These are phyloP conservation scores for Globia sparganii DNA, from an alignment of 2,888 invertebrate species.

Conservation along the genomic window DNA sequence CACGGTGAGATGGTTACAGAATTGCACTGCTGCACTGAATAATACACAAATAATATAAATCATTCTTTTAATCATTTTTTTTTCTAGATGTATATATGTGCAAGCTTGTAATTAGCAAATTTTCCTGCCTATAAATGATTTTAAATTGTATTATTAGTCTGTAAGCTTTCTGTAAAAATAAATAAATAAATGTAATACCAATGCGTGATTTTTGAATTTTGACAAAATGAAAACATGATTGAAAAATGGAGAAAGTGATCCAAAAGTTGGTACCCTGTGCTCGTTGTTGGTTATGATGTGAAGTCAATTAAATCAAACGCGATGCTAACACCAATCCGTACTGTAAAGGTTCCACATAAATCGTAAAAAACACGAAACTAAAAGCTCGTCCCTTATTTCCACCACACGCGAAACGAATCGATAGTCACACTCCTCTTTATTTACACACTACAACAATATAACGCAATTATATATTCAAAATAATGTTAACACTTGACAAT, in stretches of 20 bases:
- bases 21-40: too few species aligned
- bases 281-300: not conserved
- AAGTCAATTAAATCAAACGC: not conserved
- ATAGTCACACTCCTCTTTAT: conserved; percentile 71
- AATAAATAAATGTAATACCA: too few species aligned
- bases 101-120: too few species aligned
- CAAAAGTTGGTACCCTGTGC: not conserved
- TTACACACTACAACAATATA: conserved; percentile 80
- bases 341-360: not conserved
- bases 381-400: conserved; percentile 9
- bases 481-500: conserved; percentile 66
- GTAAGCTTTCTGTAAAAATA: too few species aligned
- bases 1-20: too few species aligned
- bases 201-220: not conserved
- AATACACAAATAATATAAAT: not conserved
- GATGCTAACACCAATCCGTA: not conserved
- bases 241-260: not conserved
- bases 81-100: too few species aligned
- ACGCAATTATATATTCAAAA: conserved; percentile 85
- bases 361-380: not conserved
- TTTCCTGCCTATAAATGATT: too few species aligned
- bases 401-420: conserved; percentile 68
- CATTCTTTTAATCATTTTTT: not conserved
- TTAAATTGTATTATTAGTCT: too few species aligned
- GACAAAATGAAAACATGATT: not conserved